Evolutionary conservation across 2,888 invertebrate genomes (phyloP).

Genomic region (Eustalomyia histrio): DNA sequence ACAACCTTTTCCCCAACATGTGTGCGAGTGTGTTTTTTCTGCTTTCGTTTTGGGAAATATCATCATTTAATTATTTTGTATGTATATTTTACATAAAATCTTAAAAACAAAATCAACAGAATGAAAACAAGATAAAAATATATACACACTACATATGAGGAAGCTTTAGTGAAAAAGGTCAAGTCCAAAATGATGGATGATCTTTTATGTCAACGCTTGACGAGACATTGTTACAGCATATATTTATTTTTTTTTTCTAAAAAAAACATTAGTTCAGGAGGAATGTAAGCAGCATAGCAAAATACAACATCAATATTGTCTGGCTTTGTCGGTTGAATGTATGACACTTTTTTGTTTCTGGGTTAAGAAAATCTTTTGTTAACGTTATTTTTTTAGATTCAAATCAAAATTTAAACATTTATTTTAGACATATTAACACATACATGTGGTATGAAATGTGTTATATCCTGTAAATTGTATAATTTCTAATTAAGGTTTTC

Average conservation of each 20-base stretch:
- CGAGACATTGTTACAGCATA: conserved; percentile 64
- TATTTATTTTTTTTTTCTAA: conserved; percentile 45
- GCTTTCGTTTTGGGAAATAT: conserved; percentile 20
- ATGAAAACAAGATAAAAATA: conserved; percentile 31
- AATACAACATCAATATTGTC: conserved; percentile 38
- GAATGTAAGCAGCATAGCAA: background rate
- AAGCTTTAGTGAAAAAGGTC: conserved; percentile 76
- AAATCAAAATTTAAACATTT: background rate
- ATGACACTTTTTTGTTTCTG: conserved; percentile 15
- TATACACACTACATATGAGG: conserved; percentile 20
- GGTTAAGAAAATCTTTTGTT: conserved; percentile 13
- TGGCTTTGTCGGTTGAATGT: conserved; percentile 32
- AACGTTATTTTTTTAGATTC: conserved; percentile 7
- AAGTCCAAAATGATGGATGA: conserved; percentile 80
- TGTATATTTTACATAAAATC: background rate
- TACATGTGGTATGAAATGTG: background rate
- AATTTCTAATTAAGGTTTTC: conserved; percentile 52
- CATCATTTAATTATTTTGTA: conserved; percentile 26
- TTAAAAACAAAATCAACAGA: conserved; percentile 9
- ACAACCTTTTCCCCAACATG: conserved; percentile 66
- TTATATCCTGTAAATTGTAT: background rate
- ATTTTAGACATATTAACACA: background rate
- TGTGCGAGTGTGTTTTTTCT: conserved; percentile 55
- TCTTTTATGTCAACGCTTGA: conserved; percentile 71
- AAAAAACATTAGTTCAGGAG: conserved; percentile 12